A percentile compares a stretch with the other conserved stretches of the same genome.
Evolutionary conservation across 2,113 vertebrate species (phyloP).

Genomic region (Eleginops maclovinus): DNA sequence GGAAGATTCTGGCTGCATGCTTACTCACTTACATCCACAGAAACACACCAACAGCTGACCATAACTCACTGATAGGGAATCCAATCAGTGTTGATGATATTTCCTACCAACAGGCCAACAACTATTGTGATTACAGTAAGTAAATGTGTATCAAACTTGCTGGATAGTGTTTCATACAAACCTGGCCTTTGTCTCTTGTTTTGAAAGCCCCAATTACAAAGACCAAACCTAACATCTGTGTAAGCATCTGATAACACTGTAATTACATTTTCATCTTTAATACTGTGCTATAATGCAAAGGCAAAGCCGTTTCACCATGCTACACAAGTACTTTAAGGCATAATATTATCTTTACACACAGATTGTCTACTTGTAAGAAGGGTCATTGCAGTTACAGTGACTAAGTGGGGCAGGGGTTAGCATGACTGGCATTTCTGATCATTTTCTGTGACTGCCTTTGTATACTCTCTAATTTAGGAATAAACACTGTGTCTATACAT

Average conservation of each 20-base stretch:
- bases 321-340: too few species aligned
- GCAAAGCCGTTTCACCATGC: too few species aligned
- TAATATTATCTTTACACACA: too few species aligned
- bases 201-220: too few species aligned
- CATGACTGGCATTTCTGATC: neutral
- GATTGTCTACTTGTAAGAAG: neutral
- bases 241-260: too few species aligned
- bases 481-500: neutral
- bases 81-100: too few species aligned
- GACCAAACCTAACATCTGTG: too few species aligned
- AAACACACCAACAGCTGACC: neutral
- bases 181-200: neutral
- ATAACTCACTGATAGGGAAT: neutral
- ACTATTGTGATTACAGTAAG: too few species aligned
- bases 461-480: neutral
- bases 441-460: neutral
- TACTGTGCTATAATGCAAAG: neutral
- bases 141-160: neutral
- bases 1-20: constrained; percentile 4
- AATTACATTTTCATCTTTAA: neutral
- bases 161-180: neutral
- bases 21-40: constrained; percentile 26
- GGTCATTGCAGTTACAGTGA: too few species aligned
- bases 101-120: neutral
- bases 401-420: neutral